Evolutionary conservation across 1,140 invertebrate genomes (phyloP), one percentile per base, ranked within the genome.

Genomic region (Leguminivora glycinivorella): DNA sequence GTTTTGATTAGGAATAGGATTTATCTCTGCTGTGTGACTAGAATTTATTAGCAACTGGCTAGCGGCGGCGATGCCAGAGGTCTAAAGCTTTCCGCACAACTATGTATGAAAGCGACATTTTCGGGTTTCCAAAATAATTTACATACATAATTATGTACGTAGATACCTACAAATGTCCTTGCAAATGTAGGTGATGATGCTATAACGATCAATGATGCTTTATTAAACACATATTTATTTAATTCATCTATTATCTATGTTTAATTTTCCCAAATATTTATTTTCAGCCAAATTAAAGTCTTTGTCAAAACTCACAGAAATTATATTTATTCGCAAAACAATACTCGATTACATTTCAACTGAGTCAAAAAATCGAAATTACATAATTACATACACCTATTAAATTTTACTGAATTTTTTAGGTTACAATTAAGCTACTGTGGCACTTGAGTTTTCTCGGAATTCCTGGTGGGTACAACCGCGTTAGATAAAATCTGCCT

Each of bases 1-100:
- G 58, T 63, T 63, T 29, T 63, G 58, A 63, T 63, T 63, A 63
- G 58, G 58, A 63, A 63, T 63, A 29, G 58, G 58, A 29, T 31
- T 63, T 63, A 63, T 63, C 58, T 63, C n/a, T 63, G 26, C 26
- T 63, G 17, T 31, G 56, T n/a, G 58, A 29, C 25, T 29, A 29
- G 58, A 63, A 63, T 63, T 63, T 63, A 63, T 63, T 63, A 63
- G 58, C n/a, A 29, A 29, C 4, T 58, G 25, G 56, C 56, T 58
- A 29, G 56, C 24, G 56, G 47, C 22, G 9, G 56, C 24, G 56
- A 19, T 52, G 9, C 40, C 56, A 58, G 56, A 58, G 47, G 19
- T 58, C 56, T 58, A 58, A 14, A 29, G 24, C 9, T 58, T 52
- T 52, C 19, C 9, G 47, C 47, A 10, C 14, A 22, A 9, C 10